Conservation (phyloP, 2,113 vertebrate species). For the Tenrec ecaudatus region DNA sequence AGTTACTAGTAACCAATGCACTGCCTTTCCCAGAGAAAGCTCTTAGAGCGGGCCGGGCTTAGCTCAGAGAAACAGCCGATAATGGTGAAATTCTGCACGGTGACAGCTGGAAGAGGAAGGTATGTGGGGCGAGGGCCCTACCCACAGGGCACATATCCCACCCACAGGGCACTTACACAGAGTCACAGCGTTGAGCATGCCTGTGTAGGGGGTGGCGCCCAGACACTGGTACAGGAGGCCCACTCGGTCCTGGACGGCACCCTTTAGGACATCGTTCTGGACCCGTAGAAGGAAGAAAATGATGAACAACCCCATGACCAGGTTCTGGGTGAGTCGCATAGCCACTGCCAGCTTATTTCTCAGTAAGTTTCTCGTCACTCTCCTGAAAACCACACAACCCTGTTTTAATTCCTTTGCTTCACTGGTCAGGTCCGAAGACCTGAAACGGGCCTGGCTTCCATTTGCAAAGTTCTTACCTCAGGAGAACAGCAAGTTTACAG, state of each 20-base stretch:
- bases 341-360: slow-evolving; percentile 92
- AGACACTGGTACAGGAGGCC: slow-evolving; percentile 95
- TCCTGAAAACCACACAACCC: slow-evolving; percentile 85
- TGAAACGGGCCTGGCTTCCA: background rate
- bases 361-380: slow-evolving; percentile 91
- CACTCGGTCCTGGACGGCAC: slow-evolving; percentile 94
- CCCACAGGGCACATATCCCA: rapidly evolving
- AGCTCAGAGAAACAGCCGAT: background rate
- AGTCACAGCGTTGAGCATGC: slow-evolving; percentile 95
- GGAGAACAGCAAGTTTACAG: slow-evolving; percentile 90
- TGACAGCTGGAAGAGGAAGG: background rate
- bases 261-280: slow-evolving; percentile 88
- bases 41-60: background rate
- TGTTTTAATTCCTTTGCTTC: background rate
- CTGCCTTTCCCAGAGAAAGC: background rate
- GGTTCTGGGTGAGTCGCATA: slow-evolving; percentile 96
- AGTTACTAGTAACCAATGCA: background rate
- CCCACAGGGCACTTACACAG: slow-evolving; percentile 91
- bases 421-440: background rate
- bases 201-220: slow-evolving; percentile 93
- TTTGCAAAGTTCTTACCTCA: slow-evolving; percentile 88
- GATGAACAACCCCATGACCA: slow-evolving; percentile 93
- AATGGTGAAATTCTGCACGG: background rate
- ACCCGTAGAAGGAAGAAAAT: slow-evolving; percentile 93
- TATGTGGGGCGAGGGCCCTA: background rate